Percentiles rank a stretch among this genome's conserved stretches.
phyloP scores from a whole-genome alignment of 2,797 vertebrate genomes.

The Takifugu rubripes region DNA sequence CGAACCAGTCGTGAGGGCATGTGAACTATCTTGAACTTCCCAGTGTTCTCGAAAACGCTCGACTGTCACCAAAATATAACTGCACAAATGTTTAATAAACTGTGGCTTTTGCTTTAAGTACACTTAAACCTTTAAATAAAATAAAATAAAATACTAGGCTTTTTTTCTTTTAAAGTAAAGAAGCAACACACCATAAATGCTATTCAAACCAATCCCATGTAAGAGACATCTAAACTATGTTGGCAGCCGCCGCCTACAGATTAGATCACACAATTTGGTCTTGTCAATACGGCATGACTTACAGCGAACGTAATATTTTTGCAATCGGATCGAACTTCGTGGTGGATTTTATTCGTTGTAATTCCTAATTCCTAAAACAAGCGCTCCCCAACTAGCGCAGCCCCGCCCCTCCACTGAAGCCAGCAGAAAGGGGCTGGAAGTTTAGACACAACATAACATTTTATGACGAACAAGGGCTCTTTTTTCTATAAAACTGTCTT shows the following conservation, averaged over 20 bases:
- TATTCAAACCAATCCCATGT: too few species aligned
- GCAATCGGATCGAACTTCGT: too few species aligned
- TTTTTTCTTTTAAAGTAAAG: too few species aligned
- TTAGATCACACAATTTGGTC: background rate
- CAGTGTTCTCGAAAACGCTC: background rate
- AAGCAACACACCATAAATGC: too few species aligned
- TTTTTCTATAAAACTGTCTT: constrained; percentile 7
- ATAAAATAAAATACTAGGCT: too few species aligned
- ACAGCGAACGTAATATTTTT: too few species aligned
- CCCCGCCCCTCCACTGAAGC: constrained; percentile 53
- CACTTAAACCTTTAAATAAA: too few species aligned
- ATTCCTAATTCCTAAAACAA: constrained; percentile 36
- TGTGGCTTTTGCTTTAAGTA: too few species aligned
- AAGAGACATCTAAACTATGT: too few species aligned
- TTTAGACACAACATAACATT: constrained; percentile 48
- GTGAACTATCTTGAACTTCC: constrained; percentile 22
- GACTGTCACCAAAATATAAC: background rate
- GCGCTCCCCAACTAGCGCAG: constrained; percentile 8
- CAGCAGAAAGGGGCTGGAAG: constrained; percentile 40
- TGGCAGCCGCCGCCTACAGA: too few species aligned
- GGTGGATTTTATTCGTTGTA: constrained; percentile 20
- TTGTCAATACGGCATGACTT: too few species aligned
- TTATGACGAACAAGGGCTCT: constrained; percentile 37
- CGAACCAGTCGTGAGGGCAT: rapidly evolving
- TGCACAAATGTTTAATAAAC: too few species aligned